Base-by-base conservation (phyloP, 2,113 vertebrate genomes). In the Clarias magur region DNA sequence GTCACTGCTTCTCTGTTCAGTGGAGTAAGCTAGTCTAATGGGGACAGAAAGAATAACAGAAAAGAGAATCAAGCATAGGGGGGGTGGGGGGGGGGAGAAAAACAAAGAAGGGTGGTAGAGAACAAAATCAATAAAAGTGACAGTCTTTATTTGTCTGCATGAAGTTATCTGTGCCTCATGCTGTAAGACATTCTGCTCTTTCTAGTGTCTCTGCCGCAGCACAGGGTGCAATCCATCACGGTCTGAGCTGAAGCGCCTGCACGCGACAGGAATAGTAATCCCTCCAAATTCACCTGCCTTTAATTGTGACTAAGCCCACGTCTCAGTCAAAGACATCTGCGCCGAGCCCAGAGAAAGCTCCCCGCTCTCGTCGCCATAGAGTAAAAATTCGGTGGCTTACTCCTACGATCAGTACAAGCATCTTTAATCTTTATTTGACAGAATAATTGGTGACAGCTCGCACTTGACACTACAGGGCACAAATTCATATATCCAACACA, bases 121-220 rank as follows among this genome's bases (percentile, higher is more conserved):
- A 87, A 72, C 75, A 56, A 73, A 82, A 96, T 95, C 94, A 94
- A 95, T 95, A 94, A 93, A 94, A 94, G 94, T 95, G 94, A 94
- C 95, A 95, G 93, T 93, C 94, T 94, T 95, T 95, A 95, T 95
- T 96, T 95, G 95, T 95, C 93, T 93, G 94, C 94, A 95, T 95
- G 95, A 95, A 95, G 94, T 95, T 95, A 95, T 95, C 93, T 95
- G 94, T 89, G 88, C 91, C 92, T 93, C 88, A 91, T 81, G 94
- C 93, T 93, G 93, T 94, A 95, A 93, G 92, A 93, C 92, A 93
- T 92, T 92, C 89, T 91, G 92, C 93, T 93, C 93, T 92, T 93
- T 92, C 92, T 90, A 91, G 92, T 89, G 90, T 92, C 93, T 93
- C 92, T 92, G 88, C 91, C 89, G 86, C 93, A 90, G 94, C 91